phyloP scores from a whole-genome alignment of 2,888 invertebrate species.

The Ectobius pallidus region DNA sequence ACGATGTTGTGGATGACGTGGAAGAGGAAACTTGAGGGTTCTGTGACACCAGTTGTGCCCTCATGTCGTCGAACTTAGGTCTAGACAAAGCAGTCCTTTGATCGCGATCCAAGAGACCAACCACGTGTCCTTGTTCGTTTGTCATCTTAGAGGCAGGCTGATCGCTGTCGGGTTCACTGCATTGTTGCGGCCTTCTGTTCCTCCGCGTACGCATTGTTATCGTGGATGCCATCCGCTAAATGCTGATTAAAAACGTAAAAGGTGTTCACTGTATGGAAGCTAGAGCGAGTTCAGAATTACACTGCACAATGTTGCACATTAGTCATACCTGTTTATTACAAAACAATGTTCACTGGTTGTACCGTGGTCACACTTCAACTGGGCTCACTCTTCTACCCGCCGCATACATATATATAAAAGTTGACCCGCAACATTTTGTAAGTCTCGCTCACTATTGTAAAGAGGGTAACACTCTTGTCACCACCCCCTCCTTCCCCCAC shows the following conservation, averaged over 20 bases:
- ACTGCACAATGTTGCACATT: not conserved
- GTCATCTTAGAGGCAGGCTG: not conserved
- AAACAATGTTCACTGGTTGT: not conserved
- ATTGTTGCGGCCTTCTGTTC: not conserved
- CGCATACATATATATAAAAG: slow-evolving; percentile 24
- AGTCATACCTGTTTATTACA: not conserved
- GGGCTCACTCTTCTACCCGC: not conserved
- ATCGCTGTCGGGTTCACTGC: not conserved
- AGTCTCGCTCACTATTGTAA: not conserved
- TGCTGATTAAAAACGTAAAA: not conserved
- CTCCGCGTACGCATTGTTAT: not conserved
- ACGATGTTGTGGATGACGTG: not conserved
- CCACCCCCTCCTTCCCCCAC: not conserved
- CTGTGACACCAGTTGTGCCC: slow-evolving; percentile 24
- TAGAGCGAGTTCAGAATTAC: not conserved
- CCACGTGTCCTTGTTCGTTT: slow-evolving; percentile 18
- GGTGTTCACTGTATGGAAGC: not conserved
- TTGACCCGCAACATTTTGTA: slow-evolving; percentile 17
- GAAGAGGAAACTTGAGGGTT: no score
- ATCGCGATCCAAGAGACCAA: slow-evolving; percentile 33
- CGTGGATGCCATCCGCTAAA: not conserved
- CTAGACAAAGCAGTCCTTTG: slow-evolving; percentile 32
- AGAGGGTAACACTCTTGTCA: not conserved
- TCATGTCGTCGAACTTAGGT: slow-evolving; percentile 33
- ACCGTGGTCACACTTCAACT: slow-evolving; percentile 6